Percentiles rank a stretch among this genome's conserved stretches.
Conservation (phyloP, 35 echinoderm and acorn worm genomes). For the Apostichopus parvimensis region DNA sequence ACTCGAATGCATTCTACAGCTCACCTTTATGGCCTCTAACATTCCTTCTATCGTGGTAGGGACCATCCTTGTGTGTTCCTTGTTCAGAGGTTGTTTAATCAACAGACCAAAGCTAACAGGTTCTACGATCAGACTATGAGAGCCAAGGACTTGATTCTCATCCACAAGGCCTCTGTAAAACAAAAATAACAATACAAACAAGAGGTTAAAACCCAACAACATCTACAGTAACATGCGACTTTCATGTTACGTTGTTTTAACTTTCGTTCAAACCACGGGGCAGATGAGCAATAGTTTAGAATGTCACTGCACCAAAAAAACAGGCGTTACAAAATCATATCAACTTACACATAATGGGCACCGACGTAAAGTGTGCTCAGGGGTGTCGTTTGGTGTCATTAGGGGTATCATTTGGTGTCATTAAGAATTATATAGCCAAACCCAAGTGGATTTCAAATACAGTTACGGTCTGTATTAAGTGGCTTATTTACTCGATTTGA, state of each 20-base stretch:
- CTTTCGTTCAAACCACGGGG: neutral
- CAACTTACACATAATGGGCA: too few species aligned
- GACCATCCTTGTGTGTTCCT: constrained; percentile 42
- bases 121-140: constrained; percentile 78
- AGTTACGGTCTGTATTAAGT: too few species aligned
- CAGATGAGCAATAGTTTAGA: neutral
- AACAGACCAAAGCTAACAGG: constrained; percentile 78
- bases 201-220: too few species aligned
- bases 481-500: too few species aligned
- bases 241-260: neutral
- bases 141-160: constrained; percentile 68
- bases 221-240: too few species aligned
- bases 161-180: constrained; percentile 69
- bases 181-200: constrained; percentile 7
- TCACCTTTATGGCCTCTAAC: constrained; percentile 83
- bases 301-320: too few species aligned
- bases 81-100: constrained; percentile 67
- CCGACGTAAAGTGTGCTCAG: too few species aligned
- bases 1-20: neutral
- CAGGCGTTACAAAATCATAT: too few species aligned
- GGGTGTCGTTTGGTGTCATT: too few species aligned
- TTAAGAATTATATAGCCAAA: too few species aligned
- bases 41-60: constrained; percentile 67
- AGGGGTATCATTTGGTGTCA: too few species aligned
- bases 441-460: too few species aligned